A percentile compares a stretch with the other conserved stretches of the same genome.
These are phyloP conservation scores for Nasonia vitripennis DNA, from an alignment of 1,140 invertebrate species.

Conservation along the genomic window DNA sequence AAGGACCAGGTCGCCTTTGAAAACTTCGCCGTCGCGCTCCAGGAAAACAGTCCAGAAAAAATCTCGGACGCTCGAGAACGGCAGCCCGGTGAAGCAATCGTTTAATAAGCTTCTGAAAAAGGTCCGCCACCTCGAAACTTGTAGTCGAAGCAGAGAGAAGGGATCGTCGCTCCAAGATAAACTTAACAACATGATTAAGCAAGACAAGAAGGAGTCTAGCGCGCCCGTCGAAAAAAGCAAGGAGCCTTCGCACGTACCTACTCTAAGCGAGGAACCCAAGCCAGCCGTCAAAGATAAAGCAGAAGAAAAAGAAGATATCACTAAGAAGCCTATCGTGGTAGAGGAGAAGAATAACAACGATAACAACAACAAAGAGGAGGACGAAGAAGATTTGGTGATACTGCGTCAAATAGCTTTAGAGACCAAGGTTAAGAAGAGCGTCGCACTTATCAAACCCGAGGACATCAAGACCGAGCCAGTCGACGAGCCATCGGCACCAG, in stretches of 20 bases:
- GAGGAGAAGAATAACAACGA: not conserved
- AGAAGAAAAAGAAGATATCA: not conserved
- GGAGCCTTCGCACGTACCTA: not conserved
- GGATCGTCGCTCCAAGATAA: conserved; percentile 69
- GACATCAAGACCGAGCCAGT: conserved; percentile 6
- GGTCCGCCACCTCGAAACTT: conserved; percentile 62
- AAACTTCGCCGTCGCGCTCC: not conserved
- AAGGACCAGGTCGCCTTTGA: not conserved
- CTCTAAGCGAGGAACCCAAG: not conserved
- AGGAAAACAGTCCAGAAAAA: not conserved
- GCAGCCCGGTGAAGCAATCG: conserved; percentile 14
- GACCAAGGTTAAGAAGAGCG: conserved; percentile 64
- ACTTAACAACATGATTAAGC: conserved; percentile 66
- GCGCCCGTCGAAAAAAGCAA: not conserved
- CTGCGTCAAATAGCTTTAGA: conserved; percentile 67
- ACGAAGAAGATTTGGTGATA: conserved; percentile 65
- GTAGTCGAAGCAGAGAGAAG: conserved; percentile 57
- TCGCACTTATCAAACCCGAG: not conserved
- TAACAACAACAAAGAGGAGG: conserved; percentile 46
- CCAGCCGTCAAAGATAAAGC: not conserved
- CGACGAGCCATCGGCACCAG: not conserved
- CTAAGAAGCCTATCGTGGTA: not conserved
- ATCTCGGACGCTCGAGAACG: conserved; percentile 43
- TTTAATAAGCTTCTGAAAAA: conserved; percentile 65
- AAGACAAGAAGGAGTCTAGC: conserved; percentile 1